Percentiles rank a stretch among this genome's conserved stretches.
These are phyloP conservation scores for Euzophera pinguis DNA, from an alignment of 2,888 invertebrate species.

Conservation along the genomic window DNA sequence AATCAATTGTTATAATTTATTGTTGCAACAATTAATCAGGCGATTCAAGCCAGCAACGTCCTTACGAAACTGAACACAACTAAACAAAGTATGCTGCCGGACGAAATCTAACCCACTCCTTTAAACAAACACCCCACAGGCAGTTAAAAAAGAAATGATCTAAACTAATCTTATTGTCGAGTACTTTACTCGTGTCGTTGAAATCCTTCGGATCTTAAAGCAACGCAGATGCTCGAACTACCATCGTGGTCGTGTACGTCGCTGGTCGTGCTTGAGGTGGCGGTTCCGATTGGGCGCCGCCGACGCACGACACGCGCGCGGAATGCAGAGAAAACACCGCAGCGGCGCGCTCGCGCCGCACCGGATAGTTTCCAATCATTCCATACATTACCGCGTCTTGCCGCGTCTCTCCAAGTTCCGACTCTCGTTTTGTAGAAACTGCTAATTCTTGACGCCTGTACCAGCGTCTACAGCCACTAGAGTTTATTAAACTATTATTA, in stretches of 20 bases:
- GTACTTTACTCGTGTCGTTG: too few species aligned
- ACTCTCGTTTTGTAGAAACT: background rate
- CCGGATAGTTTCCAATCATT: background rate
- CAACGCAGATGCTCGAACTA: background rate
- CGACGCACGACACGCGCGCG: conserved; percentile 66
- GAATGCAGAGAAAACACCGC: conserved; percentile 68
- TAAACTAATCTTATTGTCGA: too few species aligned
- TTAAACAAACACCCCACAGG: too few species aligned
- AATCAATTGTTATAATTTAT: too few species aligned
- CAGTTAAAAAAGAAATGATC: too few species aligned
- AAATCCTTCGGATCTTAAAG: too few species aligned
- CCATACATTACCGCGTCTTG: background rate
- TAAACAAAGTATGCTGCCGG: too few species aligned
- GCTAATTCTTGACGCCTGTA: conserved; percentile 1
- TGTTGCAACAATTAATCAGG: too few species aligned
- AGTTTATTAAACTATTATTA: background rate
- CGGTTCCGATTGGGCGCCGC: conserved; percentile 70
- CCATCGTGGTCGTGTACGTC: background rate
- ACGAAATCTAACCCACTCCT: too few species aligned
- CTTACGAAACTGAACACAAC: too few species aligned
- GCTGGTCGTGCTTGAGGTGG: conserved; percentile 13
- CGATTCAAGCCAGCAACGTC: too few species aligned
- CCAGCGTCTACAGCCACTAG: background rate
- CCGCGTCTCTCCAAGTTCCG: conserved; percentile 16
- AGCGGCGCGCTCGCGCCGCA: conserved; percentile 13